Percentiles rank a stretch among this genome's conserved stretches.
Conservation (phyloP, 2,797 vertebrate genomes). For the Xyrichtys novacula region DNA sequence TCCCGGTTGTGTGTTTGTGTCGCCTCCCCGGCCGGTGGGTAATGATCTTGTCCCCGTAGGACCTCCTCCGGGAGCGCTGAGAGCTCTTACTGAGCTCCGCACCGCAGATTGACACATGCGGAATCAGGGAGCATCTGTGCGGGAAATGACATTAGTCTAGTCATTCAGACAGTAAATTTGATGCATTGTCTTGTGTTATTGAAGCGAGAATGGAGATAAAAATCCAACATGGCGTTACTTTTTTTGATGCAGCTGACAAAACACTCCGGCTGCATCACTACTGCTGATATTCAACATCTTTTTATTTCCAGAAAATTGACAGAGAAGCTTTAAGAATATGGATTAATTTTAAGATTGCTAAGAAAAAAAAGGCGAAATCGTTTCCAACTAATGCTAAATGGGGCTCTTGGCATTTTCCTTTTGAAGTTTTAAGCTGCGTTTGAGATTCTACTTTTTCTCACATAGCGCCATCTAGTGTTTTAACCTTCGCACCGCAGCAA, state of each 20-base stretch:
- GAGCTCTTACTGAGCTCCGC: conserved; percentile 30
- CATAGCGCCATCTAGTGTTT: conserved; percentile 69
- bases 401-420: conserved; percentile 13
- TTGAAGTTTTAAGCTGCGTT: conserved; percentile 19
- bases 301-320: too few species aligned
- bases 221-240: neutral
- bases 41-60: conserved; percentile 50
- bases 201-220: neutral
- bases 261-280: neutral
- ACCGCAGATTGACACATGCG: conserved; percentile 37
- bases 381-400: conserved; percentile 5
- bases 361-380: neutral
- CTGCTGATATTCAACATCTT: neutral
- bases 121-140: conserved; percentile 12
- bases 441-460: conserved; percentile 36
- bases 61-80: conserved; percentile 44
- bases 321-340: too few species aligned
- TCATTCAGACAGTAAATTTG: neutral
- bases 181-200: neutral
- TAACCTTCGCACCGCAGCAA: conserved; percentile 8
- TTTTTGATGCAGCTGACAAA: neutral
- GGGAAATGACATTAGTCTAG: conserved; percentile 4
- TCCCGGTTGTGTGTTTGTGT: conserved; percentile 18
- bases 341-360: conserved; percentile 2
- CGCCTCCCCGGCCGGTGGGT: conserved; percentile 23